These are phyloP conservation scores for Brachyrhaphis roseni DNA, from an alignment of 2,797 vertebrate species.

Conservation along the genomic window DNA sequence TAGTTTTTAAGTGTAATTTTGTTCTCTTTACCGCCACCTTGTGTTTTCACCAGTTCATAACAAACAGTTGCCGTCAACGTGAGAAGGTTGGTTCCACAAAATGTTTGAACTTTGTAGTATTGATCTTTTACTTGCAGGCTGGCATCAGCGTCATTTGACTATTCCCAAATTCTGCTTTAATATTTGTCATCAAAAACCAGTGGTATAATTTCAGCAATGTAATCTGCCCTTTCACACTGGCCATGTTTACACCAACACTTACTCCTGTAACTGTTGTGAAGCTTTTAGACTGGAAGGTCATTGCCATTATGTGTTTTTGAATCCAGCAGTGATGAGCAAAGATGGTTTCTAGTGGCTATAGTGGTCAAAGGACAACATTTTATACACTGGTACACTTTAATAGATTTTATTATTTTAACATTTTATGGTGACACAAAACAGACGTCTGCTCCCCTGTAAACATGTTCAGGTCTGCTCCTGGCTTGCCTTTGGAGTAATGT, in stretches of 20 bases:
- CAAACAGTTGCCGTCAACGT: neutral
- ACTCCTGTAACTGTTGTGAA: neutral
- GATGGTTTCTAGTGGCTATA: neutral
- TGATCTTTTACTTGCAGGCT: neutral
- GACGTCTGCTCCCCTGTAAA: neutral
- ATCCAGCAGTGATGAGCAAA: neutral
- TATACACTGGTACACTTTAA: neutral
- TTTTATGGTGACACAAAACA: neutral
- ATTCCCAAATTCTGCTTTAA: neutral
- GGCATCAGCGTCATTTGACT: neutral
- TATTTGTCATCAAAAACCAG: no score
- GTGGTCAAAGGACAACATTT: neutral
- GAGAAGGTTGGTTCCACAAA: neutral
- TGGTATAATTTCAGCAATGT: neutral
- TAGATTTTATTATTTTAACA: neutral
- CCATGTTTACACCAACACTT: neutral
- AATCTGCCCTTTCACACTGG: neutral
- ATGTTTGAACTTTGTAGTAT: neutral
- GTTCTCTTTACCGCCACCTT: neutral
- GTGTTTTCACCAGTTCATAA: neutral
- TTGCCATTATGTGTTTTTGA: neutral
- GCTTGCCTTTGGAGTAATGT: neutral
- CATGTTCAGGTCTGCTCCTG: neutral
- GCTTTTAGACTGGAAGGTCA: neutral
- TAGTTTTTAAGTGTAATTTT: neutral